phyloP scores from a whole-genome alignment of 23 tunicate genomes.

The Ciona savignyi region DNA sequence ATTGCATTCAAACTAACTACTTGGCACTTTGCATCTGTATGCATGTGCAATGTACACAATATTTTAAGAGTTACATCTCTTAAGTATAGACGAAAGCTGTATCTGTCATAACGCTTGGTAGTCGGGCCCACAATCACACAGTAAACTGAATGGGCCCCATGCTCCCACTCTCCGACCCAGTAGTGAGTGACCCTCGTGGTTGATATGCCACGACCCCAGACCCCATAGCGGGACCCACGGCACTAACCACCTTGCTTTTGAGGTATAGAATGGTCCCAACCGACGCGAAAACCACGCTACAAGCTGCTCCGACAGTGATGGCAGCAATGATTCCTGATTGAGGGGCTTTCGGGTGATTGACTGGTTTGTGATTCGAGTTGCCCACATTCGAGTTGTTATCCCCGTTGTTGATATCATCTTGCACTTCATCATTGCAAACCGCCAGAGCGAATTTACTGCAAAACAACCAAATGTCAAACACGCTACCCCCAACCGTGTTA shows the following conservation, averaged over 20 bases:
- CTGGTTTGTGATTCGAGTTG: not conserved
- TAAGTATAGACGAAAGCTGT: no score
- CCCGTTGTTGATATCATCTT: not conserved
- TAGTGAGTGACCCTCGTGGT: conserved; percentile 22
- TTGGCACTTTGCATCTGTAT: no score
- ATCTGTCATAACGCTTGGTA: no score
- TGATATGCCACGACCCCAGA: conserved; percentile 45
- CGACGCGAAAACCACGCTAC: conserved; percentile 30
- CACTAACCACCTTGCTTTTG: conserved; percentile 40
- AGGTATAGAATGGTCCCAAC: conserved; percentile 54
- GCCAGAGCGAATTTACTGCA: conserved; percentile 28
- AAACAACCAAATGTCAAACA: not conserved
- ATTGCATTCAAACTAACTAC: no score
- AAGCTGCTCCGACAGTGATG: conserved; percentile 52
- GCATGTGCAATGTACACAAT: no score
- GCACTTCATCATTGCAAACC: conserved; percentile 7
- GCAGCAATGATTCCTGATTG: conserved; percentile 52
- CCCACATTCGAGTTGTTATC: not conserved
- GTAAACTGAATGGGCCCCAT: conserved; percentile 59
- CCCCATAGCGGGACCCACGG: conserved; percentile 52
- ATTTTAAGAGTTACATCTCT: no score
- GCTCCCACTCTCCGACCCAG: conserved; percentile 65
- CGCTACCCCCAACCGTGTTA: no score
- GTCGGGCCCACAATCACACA: conserved; percentile 17
- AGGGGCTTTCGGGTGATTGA: not conserved